phyloP scores from a whole-genome alignment of 2,113 vertebrate species.

The Thunnus thynnus region DNA sequence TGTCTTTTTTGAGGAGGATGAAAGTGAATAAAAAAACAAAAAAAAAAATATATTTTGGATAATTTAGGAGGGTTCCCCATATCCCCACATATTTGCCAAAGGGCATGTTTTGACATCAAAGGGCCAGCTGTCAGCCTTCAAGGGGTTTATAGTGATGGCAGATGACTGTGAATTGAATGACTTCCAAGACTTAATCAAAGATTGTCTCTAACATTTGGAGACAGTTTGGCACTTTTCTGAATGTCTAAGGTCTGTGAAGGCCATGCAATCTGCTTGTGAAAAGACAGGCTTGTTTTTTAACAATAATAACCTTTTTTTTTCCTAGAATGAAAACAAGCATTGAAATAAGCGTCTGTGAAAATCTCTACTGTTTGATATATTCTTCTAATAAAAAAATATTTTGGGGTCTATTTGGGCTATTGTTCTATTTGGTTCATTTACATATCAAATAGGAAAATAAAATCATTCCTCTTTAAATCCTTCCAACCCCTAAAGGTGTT shows the following conservation, averaged over 20 bases:
- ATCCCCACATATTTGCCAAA: conserved; percentile 74
- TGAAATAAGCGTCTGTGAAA: background rate
- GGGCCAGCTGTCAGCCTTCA: conserved; percentile 77
- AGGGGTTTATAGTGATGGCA: conserved; percentile 70
- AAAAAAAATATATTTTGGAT: conserved; percentile 67
- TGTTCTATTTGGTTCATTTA: background rate
- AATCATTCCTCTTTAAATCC: background rate
- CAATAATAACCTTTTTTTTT: background rate
- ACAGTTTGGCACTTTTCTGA: conserved; percentile 55
- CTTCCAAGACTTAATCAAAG: conserved; percentile 81
- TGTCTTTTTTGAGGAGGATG: conserved; percentile 65
- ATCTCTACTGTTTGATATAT: background rate
- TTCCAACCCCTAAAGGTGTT: conserved; percentile 25
- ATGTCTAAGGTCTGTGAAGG: conserved; percentile 49
- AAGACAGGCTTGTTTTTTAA: conserved; percentile 6
- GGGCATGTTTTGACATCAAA: conserved; percentile 85
- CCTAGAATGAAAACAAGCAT: background rate
- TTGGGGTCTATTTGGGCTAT: background rate
- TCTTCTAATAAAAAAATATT: background rate
- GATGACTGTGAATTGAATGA: conserved; percentile 73
- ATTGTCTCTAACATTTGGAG: conserved; percentile 53
- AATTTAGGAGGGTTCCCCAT: conserved; percentile 70
- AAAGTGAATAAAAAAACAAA: conserved; percentile 65
- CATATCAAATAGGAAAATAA: background rate
- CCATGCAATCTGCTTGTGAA: conserved; percentile 21